A percentile compares a stretch with the other conserved stretches of the same genome.
These are phyloP conservation scores for Pithys albifrons DNA, from an alignment of 2,113 vertebrate genomes.

Conservation along the genomic window DNA sequence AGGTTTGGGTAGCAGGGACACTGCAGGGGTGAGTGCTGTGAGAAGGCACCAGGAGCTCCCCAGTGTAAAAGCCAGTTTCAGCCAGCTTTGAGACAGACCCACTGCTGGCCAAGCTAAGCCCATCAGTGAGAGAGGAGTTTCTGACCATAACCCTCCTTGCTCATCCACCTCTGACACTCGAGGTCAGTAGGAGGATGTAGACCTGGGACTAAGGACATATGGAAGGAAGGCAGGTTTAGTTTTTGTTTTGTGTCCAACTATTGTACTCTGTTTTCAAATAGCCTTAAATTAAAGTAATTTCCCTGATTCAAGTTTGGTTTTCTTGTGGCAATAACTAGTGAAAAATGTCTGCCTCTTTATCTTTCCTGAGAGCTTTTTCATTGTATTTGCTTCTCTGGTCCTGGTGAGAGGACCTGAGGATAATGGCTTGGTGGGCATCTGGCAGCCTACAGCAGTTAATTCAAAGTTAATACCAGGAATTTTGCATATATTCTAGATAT, in stretches of 20 bases:
- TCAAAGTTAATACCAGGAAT: neutral
- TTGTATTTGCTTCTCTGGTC: neutral
- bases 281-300: neutral
- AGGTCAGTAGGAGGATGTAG: neutral
- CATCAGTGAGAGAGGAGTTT: neutral
- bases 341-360: neutral
- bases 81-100: rapidly evolving
- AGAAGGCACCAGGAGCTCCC: neutral
- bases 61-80: neutral
- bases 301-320: neutral
- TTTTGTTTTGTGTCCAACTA: neutral
- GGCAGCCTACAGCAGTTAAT: neutral
- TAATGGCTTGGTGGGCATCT: neutral
- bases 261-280: neutral
- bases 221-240: neutral
- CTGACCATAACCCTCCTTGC: neutral
- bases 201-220: neutral
- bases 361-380: neutral
- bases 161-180: rapidly evolving
- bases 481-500: neutral
- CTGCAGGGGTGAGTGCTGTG: neutral
- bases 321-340: neutral
- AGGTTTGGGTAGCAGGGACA: neutral
- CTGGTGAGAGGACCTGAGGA: neutral
- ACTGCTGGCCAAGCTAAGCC: neutral